Conservation (phyloP, 1,140 invertebrate genomes). For the Calephelis virginiensis region DNA sequence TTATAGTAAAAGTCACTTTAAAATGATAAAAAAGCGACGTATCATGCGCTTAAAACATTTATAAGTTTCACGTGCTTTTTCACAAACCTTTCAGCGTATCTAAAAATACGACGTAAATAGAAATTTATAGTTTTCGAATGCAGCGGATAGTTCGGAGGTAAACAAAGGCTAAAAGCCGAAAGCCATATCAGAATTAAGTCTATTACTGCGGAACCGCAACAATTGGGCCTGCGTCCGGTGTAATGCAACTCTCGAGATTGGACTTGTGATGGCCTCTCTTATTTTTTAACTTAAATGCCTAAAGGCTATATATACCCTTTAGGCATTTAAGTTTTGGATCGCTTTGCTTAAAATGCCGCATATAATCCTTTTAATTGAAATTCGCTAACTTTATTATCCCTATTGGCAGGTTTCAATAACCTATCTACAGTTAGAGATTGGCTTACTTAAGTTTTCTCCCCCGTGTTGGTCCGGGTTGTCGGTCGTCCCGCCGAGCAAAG, state of each 20-base stretch:
- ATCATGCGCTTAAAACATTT: too few relatives aligned
- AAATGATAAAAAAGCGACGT: too few relatives aligned
- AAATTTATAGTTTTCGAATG: constrained; percentile 29
- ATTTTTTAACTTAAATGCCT: too few relatives aligned
- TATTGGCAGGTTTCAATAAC: too few relatives aligned
- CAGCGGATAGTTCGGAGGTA: constrained; percentile 31
- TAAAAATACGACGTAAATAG: constrained; percentile 4
- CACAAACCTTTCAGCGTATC: neutral
- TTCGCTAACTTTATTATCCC: too few relatives aligned
- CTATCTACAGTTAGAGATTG: too few relatives aligned
- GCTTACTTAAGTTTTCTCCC: too few relatives aligned
- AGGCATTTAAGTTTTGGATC: neutral
- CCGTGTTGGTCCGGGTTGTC: too few relatives aligned
- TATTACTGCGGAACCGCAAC: constrained; percentile 46
- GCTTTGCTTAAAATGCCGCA: neutral
- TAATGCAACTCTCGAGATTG: constrained; percentile 29
- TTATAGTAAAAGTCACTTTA: too few relatives aligned
- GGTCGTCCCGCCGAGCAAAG: too few relatives aligned
- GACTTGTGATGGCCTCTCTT: neutral
- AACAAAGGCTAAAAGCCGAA: constrained; percentile 56
- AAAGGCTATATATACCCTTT: neutral
- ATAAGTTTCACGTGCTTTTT: constrained; percentile 1
- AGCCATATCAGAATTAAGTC: constrained; percentile 51
- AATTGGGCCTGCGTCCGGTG: constrained; percentile 35
- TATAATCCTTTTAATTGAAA: too few relatives aligned